Conservation (phyloP, 2,113 vertebrate genomes). For the Cyprinodon tularosa region DNA sequence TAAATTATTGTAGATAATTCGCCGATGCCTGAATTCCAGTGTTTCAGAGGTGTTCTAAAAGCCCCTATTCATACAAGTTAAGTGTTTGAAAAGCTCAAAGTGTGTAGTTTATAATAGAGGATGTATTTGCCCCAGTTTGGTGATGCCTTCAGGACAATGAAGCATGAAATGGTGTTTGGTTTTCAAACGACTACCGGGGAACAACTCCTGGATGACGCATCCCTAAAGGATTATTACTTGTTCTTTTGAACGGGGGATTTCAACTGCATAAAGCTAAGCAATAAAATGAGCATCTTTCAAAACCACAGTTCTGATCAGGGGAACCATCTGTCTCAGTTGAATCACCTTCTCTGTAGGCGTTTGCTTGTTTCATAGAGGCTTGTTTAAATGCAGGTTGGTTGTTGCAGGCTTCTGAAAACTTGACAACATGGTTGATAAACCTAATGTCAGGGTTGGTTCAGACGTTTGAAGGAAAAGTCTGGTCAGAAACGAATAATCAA, state of each 20-base stretch:
- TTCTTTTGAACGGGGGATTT: background rate
- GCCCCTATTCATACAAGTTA: background rate
- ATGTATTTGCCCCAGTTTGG: background rate
- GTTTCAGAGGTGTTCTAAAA: background rate
- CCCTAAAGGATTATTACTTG: background rate
- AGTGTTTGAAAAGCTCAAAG: background rate
- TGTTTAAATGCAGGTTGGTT: background rate
- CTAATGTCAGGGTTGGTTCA: background rate
- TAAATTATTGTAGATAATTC: background rate
- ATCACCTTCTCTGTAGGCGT: too few species aligned
- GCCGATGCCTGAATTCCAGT: background rate
- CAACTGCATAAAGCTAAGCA: background rate
- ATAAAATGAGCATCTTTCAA: background rate
- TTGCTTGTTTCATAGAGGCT: too few species aligned
- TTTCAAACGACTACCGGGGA: background rate
- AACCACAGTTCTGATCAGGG: background rate
- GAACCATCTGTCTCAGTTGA: background rate
- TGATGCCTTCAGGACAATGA: background rate
- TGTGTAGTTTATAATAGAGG: background rate
- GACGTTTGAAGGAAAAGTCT: background rate
- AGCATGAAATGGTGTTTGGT: background rate
- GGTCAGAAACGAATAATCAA: too few species aligned
- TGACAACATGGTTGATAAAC: background rate
- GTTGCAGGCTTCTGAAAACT: background rate
- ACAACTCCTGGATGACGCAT: background rate